Evolutionary conservation across 2,888 invertebrate genomes (phyloP).

Genomic region (Ariolimax columbianus): DNA sequence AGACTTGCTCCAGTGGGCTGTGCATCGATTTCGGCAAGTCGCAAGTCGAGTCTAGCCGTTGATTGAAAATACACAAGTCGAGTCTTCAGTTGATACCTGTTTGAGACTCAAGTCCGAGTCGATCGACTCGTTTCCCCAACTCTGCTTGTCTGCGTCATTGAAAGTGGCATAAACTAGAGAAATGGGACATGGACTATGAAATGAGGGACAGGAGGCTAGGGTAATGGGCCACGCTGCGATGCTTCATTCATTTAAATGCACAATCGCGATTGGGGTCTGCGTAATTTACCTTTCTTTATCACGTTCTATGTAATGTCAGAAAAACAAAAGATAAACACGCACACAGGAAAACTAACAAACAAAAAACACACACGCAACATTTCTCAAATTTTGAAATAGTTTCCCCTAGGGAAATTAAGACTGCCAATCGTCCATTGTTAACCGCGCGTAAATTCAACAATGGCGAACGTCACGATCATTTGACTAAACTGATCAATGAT

Average conservation of each 20-base stretch:
- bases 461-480: neutral
- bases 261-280: neutral
- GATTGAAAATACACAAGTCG: no score
- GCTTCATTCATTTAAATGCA: neutral
- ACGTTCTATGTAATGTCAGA: neutral
- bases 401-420: neutral
- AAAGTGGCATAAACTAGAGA: no score
- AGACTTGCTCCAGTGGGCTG: no score
- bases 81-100: no score
- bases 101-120: no score
- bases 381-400: neutral
- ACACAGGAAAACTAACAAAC: neutral
- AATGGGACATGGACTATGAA: neutral
- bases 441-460: neutral
- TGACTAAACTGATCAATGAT: neutral
- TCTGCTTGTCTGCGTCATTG: no score
- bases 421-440: neutral
- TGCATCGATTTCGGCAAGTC: no score
- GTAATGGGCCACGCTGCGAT: neutral
- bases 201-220: no score
- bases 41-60: no score
- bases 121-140: no score
- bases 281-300: neutral
- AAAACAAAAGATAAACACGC: neutral
- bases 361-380: neutral